phyloP scores from a whole-genome alignment of 2,113 vertebrate genomes.

The Trichomycterus rosablanca region DNA sequence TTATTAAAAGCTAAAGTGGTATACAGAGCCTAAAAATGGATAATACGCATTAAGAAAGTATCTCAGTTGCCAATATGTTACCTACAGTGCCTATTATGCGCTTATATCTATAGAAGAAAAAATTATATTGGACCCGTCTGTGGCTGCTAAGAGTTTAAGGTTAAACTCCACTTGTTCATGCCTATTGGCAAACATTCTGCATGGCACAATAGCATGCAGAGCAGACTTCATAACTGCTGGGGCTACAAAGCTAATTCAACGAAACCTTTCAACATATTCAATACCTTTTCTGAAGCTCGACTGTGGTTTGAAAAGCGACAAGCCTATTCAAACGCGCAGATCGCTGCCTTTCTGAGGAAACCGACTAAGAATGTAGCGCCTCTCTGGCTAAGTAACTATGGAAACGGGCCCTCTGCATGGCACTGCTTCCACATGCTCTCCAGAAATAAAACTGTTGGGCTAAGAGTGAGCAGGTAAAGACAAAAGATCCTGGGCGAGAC shows the following conservation, averaged over 20 bases:
- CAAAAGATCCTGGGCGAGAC: slow-evolving; percentile 76
- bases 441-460: slow-evolving; percentile 77
- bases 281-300: slow-evolving; percentile 42
- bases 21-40: no score
- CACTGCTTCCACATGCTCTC: slow-evolving; percentile 71
- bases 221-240: slow-evolving; percentile 28
- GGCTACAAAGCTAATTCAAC: slow-evolving; percentile 37
- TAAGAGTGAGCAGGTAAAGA: slow-evolving; percentile 80
- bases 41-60: no score
- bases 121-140: no score
- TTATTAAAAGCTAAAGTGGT: no score
- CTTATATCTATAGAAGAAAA: no score
- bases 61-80: no score
- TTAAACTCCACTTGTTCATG: neutral
- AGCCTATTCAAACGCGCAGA: slow-evolving; percentile 62
- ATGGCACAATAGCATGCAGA: slow-evolving; percentile 8
- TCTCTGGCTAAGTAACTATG: slow-evolving; percentile 77
- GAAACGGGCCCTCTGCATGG: slow-evolving; percentile 74
- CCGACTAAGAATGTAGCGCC: slow-evolving; percentile 71
- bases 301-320: slow-evolving; percentile 50
- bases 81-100: no score
- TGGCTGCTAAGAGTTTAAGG: no score
- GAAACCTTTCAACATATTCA: slow-evolving; percentile 37
- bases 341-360: slow-evolving; percentile 68
- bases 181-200: neutral